Percentiles rank a stretch among this genome's conserved stretches.
Evolutionary conservation across 2,888 invertebrate species (phyloP).

Genomic region (Sipunculus nudus): DNA sequence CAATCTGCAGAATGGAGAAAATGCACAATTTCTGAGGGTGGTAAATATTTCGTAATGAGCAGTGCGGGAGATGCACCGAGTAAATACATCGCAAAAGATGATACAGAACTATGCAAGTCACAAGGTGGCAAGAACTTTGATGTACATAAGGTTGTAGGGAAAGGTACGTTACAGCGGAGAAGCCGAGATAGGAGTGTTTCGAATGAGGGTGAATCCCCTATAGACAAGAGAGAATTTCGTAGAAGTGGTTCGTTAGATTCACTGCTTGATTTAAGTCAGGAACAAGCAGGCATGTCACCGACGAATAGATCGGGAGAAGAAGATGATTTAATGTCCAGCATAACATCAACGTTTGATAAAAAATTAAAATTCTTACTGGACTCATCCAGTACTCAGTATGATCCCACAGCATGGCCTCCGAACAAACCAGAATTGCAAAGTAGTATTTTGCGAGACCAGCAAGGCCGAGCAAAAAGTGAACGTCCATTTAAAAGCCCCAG

Average conservation of each 20-base stretch:
- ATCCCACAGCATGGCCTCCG: not conserved
- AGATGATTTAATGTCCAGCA: constrained; percentile 54
- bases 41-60: too few relatives aligned
- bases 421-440: not conserved
- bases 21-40: too few relatives aligned
- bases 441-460: not conserved
- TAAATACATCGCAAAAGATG: too few relatives aligned
- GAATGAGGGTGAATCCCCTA: not conserved
- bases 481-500: constrained; percentile 47
- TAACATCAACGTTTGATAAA: constrained; percentile 60
- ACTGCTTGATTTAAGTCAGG: constrained; percentile 67
- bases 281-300: constrained; percentile 49
- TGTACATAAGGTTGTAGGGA: constrained; percentile 2
- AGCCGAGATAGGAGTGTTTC: not conserved
- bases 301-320: constrained; percentile 58
- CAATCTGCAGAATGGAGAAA: too few relatives aligned
- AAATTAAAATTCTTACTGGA: constrained; percentile 57
- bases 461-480: not conserved
- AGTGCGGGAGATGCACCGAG: too few relatives aligned
- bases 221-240: not conserved
- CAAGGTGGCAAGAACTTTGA: constrained; percentile 1
- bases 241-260: constrained; percentile 71
- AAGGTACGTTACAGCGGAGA: constrained; percentile 10
- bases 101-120: too few relatives aligned
- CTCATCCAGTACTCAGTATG: constrained; percentile 42